Evolutionary conservation across 2,888 invertebrate genomes (phyloP).

Genomic region (Parelbella ahira): DNA sequence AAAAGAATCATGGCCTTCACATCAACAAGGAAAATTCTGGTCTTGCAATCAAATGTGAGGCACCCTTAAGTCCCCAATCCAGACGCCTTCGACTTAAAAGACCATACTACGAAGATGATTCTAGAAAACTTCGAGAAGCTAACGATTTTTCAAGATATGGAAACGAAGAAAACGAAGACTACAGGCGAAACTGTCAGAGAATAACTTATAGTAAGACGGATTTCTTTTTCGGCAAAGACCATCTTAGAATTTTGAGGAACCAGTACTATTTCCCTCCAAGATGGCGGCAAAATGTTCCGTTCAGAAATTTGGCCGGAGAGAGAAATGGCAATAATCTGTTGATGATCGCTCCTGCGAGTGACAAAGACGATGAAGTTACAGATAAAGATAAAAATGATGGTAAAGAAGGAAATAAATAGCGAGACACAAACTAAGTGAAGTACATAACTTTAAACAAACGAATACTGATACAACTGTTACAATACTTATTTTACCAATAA

Average conservation of each 20-base stretch:
- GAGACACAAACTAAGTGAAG: no score
- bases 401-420: no score
- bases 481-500: no score
- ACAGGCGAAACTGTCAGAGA: conserved; percentile 42
- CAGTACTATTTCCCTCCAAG: conserved; percentile 63
- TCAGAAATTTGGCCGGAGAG: conserved; percentile 68
- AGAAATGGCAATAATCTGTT: conserved; percentile 84
- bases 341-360: conserved; percentile 82
- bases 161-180: conserved; percentile 68
- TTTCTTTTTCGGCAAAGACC: conserved; percentile 59
- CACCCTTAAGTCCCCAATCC: conserved; percentile 59
- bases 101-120: conserved; percentile 53
- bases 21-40: conserved; percentile 71
- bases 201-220: conserved; percentile 44
- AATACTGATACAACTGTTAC: no score
- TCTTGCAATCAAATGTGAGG: conserved; percentile 78
- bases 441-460: no score
- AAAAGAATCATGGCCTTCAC: conserved; percentile 78
- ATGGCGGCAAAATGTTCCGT: conserved; percentile 71
- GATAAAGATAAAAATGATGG: conserved; percentile 38
- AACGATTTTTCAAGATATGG: conserved; percentile 50
- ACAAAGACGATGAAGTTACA: conserved; percentile 41
- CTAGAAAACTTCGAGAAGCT: conserved; percentile 48
- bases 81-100: conserved; percentile 58
- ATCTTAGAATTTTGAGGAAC: conserved; percentile 55